Base-by-base conservation (phyloP, 2,113 vertebrate species). In the Phylloscopus whistleri region DNA sequence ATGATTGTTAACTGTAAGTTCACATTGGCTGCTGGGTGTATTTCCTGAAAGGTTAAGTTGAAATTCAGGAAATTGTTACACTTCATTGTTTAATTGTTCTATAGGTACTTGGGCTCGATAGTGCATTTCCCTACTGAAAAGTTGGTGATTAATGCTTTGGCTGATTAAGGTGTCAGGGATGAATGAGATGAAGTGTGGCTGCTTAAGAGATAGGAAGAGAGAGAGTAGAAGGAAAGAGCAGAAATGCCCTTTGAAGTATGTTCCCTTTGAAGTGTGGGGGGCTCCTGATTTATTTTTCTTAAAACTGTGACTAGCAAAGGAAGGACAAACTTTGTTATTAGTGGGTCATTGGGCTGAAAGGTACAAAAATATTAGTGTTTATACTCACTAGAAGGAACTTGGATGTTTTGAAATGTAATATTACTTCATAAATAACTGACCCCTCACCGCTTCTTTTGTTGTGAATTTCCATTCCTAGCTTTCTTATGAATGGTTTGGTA, bases 281-380 rank as follows among this genome's bases (percentile, higher is more conserved):
- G 46, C 51, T 93, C 5, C 72, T 83, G 90, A 91, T 94, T 94
- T 95, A 93, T 95, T 96, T 96, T 95, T 91, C 51, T 94, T 88
- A 59, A 55, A 83, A 72, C 69, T 83, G 10, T 41, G 62, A 24
- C 58, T 66, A 39, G 75, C 20, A 33, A 56, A 55, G 72, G 75
- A 90, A 84, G 49, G 68, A 85, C 33, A 59, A 95, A 49, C 75
- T 83, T 80, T 51, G 58, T 76, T 93, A 41, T 78, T 72, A n/a
- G 51, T 52, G 68, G 41, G 55, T 81, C 48, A 43, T 1, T 48
- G 59, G 39, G 20, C 56, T 86, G 63, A 67, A 85, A 49, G 51
- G 28, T 83, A 62, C 11, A 44, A 74, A 85, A 80, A 74, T 55
- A 48, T 33, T 74, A 28, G 27, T 66, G 24, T 16, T 58, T 76